These are phyloP conservation scores for Centruroides vittatus DNA, from an alignment of 1,140 invertebrate genomes.

Conservation along the genomic window DNA sequence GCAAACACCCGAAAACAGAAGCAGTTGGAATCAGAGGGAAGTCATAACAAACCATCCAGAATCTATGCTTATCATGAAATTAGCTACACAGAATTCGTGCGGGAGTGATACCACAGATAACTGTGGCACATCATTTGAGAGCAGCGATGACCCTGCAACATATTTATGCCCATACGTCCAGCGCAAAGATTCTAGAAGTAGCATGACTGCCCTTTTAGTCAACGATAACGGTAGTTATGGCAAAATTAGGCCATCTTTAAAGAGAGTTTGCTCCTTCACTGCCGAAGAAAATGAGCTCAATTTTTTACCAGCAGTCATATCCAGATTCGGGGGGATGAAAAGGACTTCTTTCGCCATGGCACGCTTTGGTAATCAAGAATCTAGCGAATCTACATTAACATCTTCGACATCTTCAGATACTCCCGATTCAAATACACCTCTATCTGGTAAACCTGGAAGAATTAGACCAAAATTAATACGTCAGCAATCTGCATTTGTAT, in stretches of 20 bases:
- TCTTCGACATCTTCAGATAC: conserved; percentile 7
- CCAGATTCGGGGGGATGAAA: conserved; percentile 1
- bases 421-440: background rate
- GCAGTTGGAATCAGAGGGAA: background rate
- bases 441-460: no score
- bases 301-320: background rate
- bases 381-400: conserved; percentile 12
- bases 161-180: background rate
- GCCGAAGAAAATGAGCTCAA: background rate
- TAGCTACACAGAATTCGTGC: background rate
- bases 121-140: conserved; percentile 10
- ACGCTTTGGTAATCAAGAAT: conserved; percentile 10
- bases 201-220: background rate
- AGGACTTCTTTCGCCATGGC: conserved; percentile 12
- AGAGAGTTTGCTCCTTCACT: background rate
- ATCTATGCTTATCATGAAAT: background rate
- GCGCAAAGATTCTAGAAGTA: background rate
- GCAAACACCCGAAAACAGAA: background rate
- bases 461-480: background rate
- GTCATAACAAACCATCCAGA: background rate
- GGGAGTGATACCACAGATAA: conserved; percentile 12
- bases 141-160: background rate
- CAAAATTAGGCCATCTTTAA: background rate
- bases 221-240: no score
- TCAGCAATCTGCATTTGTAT: background rate